phyloP scores from a whole-genome alignment of 2,113 vertebrate genomes.

The Cervus canadensis region DNA sequence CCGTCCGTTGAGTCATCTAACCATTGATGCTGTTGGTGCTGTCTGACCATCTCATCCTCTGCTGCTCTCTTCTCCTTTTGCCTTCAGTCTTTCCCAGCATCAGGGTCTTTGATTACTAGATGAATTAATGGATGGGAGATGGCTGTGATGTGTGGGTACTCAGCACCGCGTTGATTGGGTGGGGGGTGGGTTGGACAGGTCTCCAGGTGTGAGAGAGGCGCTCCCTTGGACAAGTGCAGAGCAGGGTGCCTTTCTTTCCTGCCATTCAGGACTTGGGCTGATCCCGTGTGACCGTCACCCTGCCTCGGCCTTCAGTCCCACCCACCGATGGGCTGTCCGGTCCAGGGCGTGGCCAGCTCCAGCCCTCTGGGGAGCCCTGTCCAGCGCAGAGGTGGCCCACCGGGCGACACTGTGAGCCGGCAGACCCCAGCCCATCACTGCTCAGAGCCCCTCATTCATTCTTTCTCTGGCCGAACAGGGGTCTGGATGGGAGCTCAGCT shows the following conservation, averaged over 20 bases:
- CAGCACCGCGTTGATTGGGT: rapidly evolving
- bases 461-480: not conserved
- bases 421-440: not conserved
- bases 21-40: not conserved
- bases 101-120: not conserved
- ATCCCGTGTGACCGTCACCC: rapidly evolving
- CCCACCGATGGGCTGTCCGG: rapidly evolving
- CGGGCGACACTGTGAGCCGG: rapidly evolving
- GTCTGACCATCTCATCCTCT: not conserved
- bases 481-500: not conserved
- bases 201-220: not conserved
- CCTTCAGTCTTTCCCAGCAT: not conserved
- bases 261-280: rapidly evolving
- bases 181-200: not conserved
- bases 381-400: rapidly evolving
- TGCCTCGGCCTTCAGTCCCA: not conserved
- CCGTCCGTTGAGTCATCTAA: not conserved
- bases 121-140: not conserved
- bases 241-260: not conserved
- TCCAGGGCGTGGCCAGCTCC: not conserved
- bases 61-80: not conserved
- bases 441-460: not conserved
- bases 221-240: not conserved
- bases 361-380: rapidly evolving
- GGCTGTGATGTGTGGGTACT: rapidly evolving